A percentile compares a stretch with the other conserved stretches of the same genome.
Conservation (phyloP, 2,888 invertebrate species). For the Uloborus plumipes region DNA sequence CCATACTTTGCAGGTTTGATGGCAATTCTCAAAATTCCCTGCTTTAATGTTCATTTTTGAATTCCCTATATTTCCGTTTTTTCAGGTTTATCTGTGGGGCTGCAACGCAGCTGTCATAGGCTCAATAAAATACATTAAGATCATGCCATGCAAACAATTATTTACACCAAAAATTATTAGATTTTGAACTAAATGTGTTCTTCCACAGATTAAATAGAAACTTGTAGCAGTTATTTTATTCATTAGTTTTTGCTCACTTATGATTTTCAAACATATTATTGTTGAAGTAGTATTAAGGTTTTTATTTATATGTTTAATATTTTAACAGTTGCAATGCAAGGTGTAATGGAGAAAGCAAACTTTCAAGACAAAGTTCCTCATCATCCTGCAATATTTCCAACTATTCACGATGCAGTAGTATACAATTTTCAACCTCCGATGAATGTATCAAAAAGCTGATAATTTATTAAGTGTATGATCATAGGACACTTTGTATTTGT, state of each 20-base stretch:
- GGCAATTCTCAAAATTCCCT: too few species aligned
- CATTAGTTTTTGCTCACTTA: not conserved
- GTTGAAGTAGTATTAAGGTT: not conserved
- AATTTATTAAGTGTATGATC: not conserved
- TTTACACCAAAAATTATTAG: too few species aligned
- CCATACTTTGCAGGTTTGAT: too few species aligned
- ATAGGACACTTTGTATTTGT: not conserved
- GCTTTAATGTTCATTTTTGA: too few species aligned
- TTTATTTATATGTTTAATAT: not conserved
- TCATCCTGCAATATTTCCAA: slow-evolving; percentile 58
- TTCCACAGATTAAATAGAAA: not conserved
- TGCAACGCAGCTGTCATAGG: too few species aligned
- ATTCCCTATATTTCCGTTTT: too few species aligned
- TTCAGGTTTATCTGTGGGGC: too few species aligned
- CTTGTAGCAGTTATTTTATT: not conserved
- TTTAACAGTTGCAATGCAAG: slow-evolving; percentile 48
- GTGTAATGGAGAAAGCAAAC: slow-evolving; percentile 51
- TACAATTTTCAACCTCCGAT: slow-evolving; percentile 30
- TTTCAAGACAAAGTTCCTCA: slow-evolving; percentile 48
- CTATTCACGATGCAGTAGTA: slow-evolving; percentile 62
- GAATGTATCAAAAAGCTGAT: slow-evolving; percentile 1
- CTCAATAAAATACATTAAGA: too few species aligned
- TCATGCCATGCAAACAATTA: too few species aligned
- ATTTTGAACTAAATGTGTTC: too few species aligned
- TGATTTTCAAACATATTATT: not conserved